Conservation (phyloP, 2,888 invertebrate species). For the Danaus chrysippus region DNA sequence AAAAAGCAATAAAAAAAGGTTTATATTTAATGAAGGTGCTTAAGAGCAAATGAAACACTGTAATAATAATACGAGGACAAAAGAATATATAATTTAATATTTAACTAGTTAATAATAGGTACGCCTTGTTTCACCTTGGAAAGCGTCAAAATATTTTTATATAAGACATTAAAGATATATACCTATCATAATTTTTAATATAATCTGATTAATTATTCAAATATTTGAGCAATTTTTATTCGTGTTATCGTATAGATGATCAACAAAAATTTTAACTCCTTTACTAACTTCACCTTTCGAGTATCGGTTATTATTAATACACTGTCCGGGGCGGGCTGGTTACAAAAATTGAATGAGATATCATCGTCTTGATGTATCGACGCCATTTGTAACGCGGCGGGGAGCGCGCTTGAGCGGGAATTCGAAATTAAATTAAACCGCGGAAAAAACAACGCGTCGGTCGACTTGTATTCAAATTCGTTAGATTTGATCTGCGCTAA, state of each 20-base stretch:
- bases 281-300: conserved; percentile 51
- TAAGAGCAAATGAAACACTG: too few relatives aligned
- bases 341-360: conserved; percentile 77
- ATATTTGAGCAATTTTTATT: conserved; percentile 10
- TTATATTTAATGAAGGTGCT: too few relatives aligned
- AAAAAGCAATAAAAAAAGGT: too few relatives aligned
- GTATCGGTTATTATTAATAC: conserved; percentile 63
- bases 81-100: too few relatives aligned
- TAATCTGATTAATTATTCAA: conserved; percentile 1
- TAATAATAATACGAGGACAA: too few relatives aligned
- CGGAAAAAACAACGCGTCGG: conserved; percentile 73
- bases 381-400: conserved; percentile 74
- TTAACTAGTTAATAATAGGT: too few relatives aligned
- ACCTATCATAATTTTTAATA: not conserved
- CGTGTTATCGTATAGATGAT: conserved; percentile 8
- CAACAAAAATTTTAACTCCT: conserved; percentile 41
- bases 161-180: not conserved
- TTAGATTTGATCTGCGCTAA: conserved; percentile 73
- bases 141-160: not conserved
- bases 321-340: conserved; percentile 57
- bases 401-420: conserved; percentile 62
- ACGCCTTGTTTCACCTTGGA: too few relatives aligned
- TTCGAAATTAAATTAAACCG: conserved; percentile 76
- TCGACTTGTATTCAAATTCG: conserved; percentile 45
- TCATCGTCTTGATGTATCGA: conserved; percentile 75